Percentiles rank a stretch among this genome's conserved stretches.
Evolutionary conservation across 2,888 invertebrate genomes (phyloP).

Genomic region (Acanthosepion esculentum): DNA sequence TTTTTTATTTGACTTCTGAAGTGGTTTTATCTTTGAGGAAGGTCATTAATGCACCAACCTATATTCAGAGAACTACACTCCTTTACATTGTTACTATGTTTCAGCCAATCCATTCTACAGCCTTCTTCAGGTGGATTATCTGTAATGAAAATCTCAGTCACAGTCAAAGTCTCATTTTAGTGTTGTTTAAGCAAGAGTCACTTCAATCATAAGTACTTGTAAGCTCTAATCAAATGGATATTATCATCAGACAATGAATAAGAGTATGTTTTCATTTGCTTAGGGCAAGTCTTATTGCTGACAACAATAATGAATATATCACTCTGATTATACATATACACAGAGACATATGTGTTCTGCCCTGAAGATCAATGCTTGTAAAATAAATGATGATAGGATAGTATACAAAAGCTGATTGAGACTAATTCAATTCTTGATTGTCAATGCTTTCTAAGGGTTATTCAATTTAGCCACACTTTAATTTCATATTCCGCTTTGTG

Average conservation of each 20-base stretch:
- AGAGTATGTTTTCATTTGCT: not conserved
- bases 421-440: constrained; percentile 22
- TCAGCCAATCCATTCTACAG: no score
- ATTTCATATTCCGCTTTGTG: not conserved
- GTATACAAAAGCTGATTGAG: not conserved
- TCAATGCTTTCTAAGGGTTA: not conserved
- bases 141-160: no score
- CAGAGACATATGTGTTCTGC: not conserved
- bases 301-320: not conserved
- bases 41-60: no score
- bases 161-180: not conserved
- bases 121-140: no score
- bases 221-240: not conserved
- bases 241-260: not conserved
- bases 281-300: not conserved
- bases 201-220: not conserved
- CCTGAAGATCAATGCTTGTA: not conserved
- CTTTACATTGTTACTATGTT: no score
- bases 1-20: no score
- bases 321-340: not conserved
- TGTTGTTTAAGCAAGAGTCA: not conserved
- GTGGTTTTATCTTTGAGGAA: no score
- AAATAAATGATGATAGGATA: constrained; percentile 21
- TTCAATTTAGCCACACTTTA: not conserved
- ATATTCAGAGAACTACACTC: no score